These are phyloP conservation scores for Erebia aethiops DNA, from an alignment of 2,888 invertebrate species.

Conservation along the genomic window DNA sequence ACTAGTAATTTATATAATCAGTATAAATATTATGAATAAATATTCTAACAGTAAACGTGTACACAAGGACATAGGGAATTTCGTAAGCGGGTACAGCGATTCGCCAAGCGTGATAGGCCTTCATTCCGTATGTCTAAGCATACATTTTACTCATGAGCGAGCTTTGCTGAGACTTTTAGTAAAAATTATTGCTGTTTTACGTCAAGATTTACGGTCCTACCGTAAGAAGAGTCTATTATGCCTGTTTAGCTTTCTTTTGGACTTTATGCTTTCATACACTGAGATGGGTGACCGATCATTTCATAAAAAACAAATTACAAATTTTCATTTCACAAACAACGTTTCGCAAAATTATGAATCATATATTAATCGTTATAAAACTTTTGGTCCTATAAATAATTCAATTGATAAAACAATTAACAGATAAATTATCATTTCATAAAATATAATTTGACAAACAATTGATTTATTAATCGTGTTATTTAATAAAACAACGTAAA, in stretches of 20 bases:
- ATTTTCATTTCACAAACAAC: too few relatives aligned
- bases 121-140: constrained; percentile 42
- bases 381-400: too few relatives aligned
- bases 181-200: constrained; percentile 47
- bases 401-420: too few relatives aligned
- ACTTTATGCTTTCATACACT: background rate
- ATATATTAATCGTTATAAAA: too few relatives aligned
- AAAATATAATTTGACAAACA: too few relatives aligned
- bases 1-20: constrained; percentile 46
- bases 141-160: constrained; percentile 47
- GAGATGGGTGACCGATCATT: too few relatives aligned
- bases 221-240: constrained; percentile 28
- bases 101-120: constrained; percentile 18
- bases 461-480: too few relatives aligned
- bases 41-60: constrained; percentile 44
- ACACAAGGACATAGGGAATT: constrained; percentile 43
- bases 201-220: constrained; percentile 36
- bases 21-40: constrained; percentile 43
- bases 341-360: too few relatives aligned
- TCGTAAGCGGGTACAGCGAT: constrained; percentile 15
- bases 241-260: constrained; percentile 8
- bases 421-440: too few relatives aligned
- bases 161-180: constrained; percentile 44
- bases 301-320: too few relatives aligned
- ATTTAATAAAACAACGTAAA: too few relatives aligned